Conservation (phyloP, 2,113 vertebrate genomes). For the Brienomyrus brachyistius region DNA sequence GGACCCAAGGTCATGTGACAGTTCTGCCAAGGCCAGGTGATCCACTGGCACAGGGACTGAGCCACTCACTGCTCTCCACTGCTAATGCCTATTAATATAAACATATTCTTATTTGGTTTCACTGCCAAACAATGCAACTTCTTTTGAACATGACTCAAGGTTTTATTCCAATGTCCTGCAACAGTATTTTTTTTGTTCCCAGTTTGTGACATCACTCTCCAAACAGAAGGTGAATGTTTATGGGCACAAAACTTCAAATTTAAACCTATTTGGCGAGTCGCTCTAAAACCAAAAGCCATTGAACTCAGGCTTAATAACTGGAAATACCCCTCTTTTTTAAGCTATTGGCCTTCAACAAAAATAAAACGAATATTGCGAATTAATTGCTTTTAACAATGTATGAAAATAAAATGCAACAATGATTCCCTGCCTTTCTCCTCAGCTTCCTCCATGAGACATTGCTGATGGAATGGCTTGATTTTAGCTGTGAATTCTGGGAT, state of each 20-base stretch:
- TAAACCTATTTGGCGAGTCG: not conserved
- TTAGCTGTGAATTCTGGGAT: no score
- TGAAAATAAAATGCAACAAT: not conserved
- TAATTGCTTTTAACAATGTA: not conserved
- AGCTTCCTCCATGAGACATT: no score
- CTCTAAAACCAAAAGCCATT: not conserved
- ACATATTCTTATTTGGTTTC: not conserved
- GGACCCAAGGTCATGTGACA: no score
- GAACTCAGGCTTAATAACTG: not conserved
- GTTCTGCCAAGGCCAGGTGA: no score
- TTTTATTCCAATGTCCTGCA: not conserved
- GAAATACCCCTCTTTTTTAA: not conserved
- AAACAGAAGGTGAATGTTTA: no score
- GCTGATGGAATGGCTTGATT: no score
- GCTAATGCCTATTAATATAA: not conserved
- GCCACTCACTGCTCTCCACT: no score
- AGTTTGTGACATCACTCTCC: not conserved
- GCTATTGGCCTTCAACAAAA: not conserved
- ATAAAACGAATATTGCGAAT: not conserved
- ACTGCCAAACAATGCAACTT: not conserved
- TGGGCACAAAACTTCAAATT: not conserved
- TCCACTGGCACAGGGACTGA: no score
- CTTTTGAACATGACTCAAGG: not conserved
- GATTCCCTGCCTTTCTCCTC: no score
- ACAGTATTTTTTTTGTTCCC: not conserved